These are phyloP conservation scores for Drosophila parabipectinata DNA, from an alignment of 1,140 invertebrate genomes.

Conservation along the genomic window DNA sequence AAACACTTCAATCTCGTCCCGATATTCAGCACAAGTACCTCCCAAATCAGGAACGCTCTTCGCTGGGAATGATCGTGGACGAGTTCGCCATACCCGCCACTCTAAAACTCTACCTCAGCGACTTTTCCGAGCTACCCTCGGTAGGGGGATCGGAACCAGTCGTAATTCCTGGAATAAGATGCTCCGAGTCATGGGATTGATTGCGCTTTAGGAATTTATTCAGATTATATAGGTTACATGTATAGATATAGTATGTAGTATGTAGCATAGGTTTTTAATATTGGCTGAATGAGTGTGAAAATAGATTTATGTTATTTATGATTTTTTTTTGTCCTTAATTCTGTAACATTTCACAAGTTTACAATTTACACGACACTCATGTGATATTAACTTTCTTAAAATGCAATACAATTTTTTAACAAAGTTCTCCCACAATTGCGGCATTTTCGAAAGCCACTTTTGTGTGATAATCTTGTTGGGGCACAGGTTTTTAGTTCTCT, in stretches of 20 bases:
- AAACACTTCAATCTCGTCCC: slow-evolving; percentile 27
- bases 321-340: slow-evolving; percentile 6
- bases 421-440: slow-evolving; percentile 4
- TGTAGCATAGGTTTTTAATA: slow-evolving; percentile 45
- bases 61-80: slow-evolving; percentile 59
- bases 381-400: slow-evolving; percentile 44
- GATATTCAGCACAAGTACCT: slow-evolving; percentile 52
- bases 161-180: slow-evolving; percentile 8
- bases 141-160: slow-evolving; percentile 20
- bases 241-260: slow-evolving; percentile 16
- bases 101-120: slow-evolving; percentile 65
- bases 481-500: background rate
- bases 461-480: slow-evolving; percentile 8
- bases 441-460: slow-evolving; percentile 1
- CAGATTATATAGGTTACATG: slow-evolving; percentile 46
- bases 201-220: slow-evolving; percentile 56
- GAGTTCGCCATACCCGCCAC: slow-evolving; percentile 60
- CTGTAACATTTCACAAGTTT: slow-evolving; percentile 16
- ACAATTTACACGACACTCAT: slow-evolving; percentile 33
- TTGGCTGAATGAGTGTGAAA: slow-evolving; percentile 33
- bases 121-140: slow-evolving; percentile 63
- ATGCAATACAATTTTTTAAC: slow-evolving; percentile 21
- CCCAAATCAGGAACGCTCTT: slow-evolving; percentile 56
- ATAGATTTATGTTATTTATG: slow-evolving; percentile 12
- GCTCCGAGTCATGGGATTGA: slow-evolving; percentile 58